Evolutionary conservation across 1,140 invertebrate species (phyloP).

Genomic region (Orchestia grillus): DNA sequence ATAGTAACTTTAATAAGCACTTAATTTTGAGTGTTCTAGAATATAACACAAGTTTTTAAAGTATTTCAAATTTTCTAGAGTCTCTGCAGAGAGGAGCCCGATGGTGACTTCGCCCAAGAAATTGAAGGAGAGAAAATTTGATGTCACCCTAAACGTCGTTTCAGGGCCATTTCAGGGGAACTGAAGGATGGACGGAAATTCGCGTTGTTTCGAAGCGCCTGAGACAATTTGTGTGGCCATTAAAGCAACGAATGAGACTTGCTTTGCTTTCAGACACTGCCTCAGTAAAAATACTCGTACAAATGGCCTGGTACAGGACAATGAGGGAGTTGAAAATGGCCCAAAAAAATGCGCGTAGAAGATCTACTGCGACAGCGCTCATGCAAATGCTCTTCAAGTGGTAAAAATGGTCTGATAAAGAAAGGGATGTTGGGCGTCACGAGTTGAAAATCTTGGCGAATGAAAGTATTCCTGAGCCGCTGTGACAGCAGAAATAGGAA

Average conservation of each 20-base stretch:
- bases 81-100: neutral
- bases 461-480: neutral
- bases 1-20: too few species aligned
- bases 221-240: constrained; percentile 7
- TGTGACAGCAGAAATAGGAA: neutral
- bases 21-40: neutral
- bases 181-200: constrained; percentile 7
- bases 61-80: neutral
- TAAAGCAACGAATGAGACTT: neutral
- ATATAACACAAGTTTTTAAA: neutral
- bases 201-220: neutral
- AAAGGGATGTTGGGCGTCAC: neutral
- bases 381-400: constrained; percentile 7
- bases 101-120: neutral
- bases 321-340: neutral
- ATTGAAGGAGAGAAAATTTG: neutral
- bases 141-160: neutral
- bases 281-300: neutral
- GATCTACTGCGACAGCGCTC: neutral
- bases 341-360: neutral
- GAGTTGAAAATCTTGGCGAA: neutral
- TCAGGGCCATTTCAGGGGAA: neutral
- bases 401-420: neutral
- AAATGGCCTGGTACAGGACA: neutral
- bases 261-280: neutral